phyloP scores from a whole-genome alignment of 2,113 vertebrate genomes.

The Ginglymostoma cirratum region DNA sequence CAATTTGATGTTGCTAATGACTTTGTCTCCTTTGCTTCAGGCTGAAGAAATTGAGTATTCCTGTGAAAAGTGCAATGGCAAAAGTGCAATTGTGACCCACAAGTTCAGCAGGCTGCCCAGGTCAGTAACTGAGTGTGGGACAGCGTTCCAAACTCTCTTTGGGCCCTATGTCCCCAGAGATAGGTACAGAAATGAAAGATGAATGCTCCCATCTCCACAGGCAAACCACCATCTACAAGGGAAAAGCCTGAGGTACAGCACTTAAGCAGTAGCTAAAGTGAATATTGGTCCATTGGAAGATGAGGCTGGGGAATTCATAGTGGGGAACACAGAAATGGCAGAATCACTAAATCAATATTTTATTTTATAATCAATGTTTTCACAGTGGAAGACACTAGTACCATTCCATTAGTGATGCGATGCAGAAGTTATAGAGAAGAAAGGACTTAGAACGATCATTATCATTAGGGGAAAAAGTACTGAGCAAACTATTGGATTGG shows the following conservation, averaged over 20 bases:
- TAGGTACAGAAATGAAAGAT: background rate
- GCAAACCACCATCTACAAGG: background rate
- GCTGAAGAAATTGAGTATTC: constrained; percentile 93
- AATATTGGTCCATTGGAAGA: too few relatives aligned
- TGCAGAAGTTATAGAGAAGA: too few relatives aligned
- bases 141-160: background rate
- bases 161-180: too few relatives aligned
- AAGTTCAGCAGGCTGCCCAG: constrained; percentile 95
- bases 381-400: too few relatives aligned
- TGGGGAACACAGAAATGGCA: too few relatives aligned
- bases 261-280: background rate
- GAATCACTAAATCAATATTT: too few relatives aligned
- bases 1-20: constrained; percentile 33
- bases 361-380: too few relatives aligned
- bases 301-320: too few relatives aligned
- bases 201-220: background rate
- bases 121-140: constrained; percentile 50
- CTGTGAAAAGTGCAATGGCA: constrained; percentile 92
- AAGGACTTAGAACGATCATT: too few relatives aligned
- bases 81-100: constrained; percentile 82
- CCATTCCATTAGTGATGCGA: too few relatives aligned
- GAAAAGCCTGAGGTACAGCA: background rate
- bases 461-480: too few relatives aligned
- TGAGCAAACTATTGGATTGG: too few relatives aligned
- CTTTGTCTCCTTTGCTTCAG: constrained; percentile 54